A percentile compares a stretch with the other conserved stretches of the same genome.
Conservation (phyloP, 1,140 invertebrate species). For the Liolophura sinensis region DNA sequence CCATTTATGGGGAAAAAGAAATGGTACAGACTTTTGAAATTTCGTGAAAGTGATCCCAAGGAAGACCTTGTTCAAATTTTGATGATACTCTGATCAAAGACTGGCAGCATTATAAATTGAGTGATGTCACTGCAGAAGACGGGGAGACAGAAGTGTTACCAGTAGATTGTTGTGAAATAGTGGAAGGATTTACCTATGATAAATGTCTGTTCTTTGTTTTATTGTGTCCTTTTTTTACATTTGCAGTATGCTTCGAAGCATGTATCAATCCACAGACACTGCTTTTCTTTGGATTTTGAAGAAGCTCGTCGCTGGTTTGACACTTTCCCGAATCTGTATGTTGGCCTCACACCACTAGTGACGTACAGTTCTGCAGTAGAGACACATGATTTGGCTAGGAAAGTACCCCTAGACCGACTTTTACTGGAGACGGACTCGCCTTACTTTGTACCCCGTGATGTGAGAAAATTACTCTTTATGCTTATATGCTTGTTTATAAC, state of each 20-base stretch:
- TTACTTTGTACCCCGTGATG: constrained; percentile 58
- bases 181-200: too few relatives aligned
- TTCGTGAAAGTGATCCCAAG: too few relatives aligned
- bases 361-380: constrained; percentile 48
- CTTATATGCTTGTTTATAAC: neutral
- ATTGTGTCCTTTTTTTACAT: constrained; percentile 11
- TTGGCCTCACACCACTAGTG: constrained; percentile 60
- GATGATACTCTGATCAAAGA: too few relatives aligned
- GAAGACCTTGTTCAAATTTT: too few relatives aligned
- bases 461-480: constrained; percentile 15
- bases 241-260: constrained; percentile 53
- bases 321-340: constrained; percentile 56
- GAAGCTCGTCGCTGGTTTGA: constrained; percentile 55
- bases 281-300: constrained; percentile 57
- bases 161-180: too few relatives aligned
- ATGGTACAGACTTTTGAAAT: too few relatives aligned
- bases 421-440: constrained; percentile 63
- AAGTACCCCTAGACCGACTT: constrained; percentile 57
- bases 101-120: too few relatives aligned
- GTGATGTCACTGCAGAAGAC: too few relatives aligned
- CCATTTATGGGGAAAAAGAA: too few relatives aligned
- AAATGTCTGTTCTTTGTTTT: neutral
- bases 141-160: too few relatives aligned
- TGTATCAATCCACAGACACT: constrained; percentile 61
- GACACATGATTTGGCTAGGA: constrained; percentile 50